Conservation (phyloP, 1,140 invertebrate genomes). For the Fopius arisanus region DNA sequence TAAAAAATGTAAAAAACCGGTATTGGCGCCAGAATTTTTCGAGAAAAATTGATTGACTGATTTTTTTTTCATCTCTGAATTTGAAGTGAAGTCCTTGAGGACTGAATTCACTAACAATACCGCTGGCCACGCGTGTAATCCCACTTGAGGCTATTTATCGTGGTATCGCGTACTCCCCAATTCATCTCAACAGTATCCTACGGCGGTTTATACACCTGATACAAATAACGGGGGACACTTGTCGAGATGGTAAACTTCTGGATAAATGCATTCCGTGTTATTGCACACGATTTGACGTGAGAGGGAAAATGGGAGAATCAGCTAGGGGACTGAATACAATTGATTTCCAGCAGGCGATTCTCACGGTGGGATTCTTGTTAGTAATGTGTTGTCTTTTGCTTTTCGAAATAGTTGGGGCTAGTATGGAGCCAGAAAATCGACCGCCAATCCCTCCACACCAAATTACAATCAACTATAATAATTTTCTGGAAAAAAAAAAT, state of each 20-base stretch:
- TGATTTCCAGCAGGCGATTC: constrained; percentile 25
- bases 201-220: constrained; percentile 42
- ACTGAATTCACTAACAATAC: constrained; percentile 21
- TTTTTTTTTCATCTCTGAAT: no score
- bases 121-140: constrained; percentile 39
- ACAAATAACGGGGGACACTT: constrained; percentile 31
- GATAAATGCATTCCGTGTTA: constrained; percentile 41
- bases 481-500: background rate
- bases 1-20: no score
- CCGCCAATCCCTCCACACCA: background rate
- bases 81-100: constrained; percentile 5
- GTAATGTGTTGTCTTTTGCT: constrained; percentile 3
- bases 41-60: no score
- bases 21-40: no score
- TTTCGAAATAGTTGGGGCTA: background rate
- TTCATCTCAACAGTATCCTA: background rate
- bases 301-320: constrained; percentile 12
- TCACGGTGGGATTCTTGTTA: constrained; percentile 4
- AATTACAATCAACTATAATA: no score
- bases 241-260: constrained; percentile 37
- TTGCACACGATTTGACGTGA: constrained; percentile 29
- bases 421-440: background rate
- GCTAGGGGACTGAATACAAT: background rate
- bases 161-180: constrained; percentile 28
- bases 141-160: constrained; percentile 48